These are phyloP conservation scores for Bufotes viridis DNA, from an alignment of 2,797 vertebrate species.

Conservation along the genomic window DNA sequence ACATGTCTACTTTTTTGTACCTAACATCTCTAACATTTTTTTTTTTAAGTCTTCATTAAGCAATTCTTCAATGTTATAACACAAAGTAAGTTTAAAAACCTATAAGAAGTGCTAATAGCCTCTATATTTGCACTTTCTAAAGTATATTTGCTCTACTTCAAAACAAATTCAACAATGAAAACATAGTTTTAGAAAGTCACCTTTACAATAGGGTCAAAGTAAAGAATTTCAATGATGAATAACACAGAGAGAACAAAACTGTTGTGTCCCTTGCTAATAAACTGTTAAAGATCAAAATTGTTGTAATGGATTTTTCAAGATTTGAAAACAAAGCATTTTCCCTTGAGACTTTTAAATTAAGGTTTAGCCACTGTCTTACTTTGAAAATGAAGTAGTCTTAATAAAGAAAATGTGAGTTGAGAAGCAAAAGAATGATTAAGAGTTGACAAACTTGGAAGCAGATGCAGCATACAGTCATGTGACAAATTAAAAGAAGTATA, in stretches of 20 bases:
- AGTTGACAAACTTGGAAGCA: conserved; percentile 3
- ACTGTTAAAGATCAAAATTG: conserved; percentile 61
- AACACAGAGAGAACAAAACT: conserved; percentile 54
- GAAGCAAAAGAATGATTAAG: conserved; percentile 26
- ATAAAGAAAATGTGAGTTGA: conserved; percentile 30
- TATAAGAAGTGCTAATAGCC: not conserved
- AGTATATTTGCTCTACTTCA: conserved; percentile 28
- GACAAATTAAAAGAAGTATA: conserved; percentile 2
- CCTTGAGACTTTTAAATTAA: conserved; percentile 56
- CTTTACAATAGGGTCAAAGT: conserved; percentile 47
- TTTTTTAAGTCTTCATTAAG: not conserved
- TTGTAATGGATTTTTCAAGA: conserved; percentile 61
- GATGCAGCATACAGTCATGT: not conserved
- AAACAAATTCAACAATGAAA: conserved; percentile 11
- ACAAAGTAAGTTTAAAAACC: not conserved
- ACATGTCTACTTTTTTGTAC: not conserved
- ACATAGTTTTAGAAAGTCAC: conserved; percentile 50
- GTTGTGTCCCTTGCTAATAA: conserved; percentile 58
- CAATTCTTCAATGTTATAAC: not conserved
- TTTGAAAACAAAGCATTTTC: conserved; percentile 58
- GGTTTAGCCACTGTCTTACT: conserved; percentile 53
- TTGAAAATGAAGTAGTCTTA: conserved; percentile 52
- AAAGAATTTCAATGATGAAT: conserved; percentile 48
- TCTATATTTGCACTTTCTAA: not conserved
- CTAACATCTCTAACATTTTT: not conserved